Evolutionary conservation across 2,888 invertebrate genomes (phyloP).

Genomic region (Ennomos erosarius): DNA sequence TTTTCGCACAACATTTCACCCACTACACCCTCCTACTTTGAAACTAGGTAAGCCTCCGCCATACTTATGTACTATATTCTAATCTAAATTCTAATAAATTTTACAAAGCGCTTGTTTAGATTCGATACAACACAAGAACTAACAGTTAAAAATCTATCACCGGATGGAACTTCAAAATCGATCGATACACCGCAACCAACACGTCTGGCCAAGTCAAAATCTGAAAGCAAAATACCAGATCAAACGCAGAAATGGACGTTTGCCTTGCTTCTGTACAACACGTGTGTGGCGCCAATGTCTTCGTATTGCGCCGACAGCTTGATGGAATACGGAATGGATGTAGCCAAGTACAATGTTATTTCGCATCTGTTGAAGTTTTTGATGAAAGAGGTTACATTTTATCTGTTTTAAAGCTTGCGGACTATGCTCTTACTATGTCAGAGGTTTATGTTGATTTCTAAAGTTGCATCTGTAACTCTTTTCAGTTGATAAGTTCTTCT

Average conservation of each 20-base stretch:
- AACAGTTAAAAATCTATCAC: slow-evolving; percentile 33
- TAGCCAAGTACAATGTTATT: slow-evolving; percentile 72
- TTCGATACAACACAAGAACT: slow-evolving; percentile 65
- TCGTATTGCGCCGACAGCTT: slow-evolving; percentile 72
- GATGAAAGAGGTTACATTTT: slow-evolving; percentile 66
- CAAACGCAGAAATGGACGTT: slow-evolving; percentile 72
- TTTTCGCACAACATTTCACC: slow-evolving; percentile 49
- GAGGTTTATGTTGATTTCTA: background rate
- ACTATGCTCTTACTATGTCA: slow-evolving; percentile 73
- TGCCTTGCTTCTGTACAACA: slow-evolving; percentile 72
- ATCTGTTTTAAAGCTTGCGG: slow-evolving; percentile 49
- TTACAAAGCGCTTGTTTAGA: slow-evolving; percentile 53
- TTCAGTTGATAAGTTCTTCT: no score
- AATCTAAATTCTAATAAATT: slow-evolving; percentile 21
- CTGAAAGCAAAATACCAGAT: slow-evolving; percentile 45
- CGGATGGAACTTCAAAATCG: slow-evolving; percentile 4
- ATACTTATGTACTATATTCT: slow-evolving; percentile 4
- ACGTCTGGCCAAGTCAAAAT: slow-evolving; percentile 34
- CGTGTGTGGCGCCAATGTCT: slow-evolving; percentile 76
- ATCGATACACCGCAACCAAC: slow-evolving; percentile 9
- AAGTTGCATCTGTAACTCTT: background rate
- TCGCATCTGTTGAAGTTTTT: slow-evolving; percentile 64
- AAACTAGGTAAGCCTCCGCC: slow-evolving; percentile 63
- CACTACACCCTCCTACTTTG: slow-evolving; percentile 68
- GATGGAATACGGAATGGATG: slow-evolving; percentile 74